phyloP scores from a whole-genome alignment of 2,888 invertebrate species.

The Pheosia tremula region DNA sequence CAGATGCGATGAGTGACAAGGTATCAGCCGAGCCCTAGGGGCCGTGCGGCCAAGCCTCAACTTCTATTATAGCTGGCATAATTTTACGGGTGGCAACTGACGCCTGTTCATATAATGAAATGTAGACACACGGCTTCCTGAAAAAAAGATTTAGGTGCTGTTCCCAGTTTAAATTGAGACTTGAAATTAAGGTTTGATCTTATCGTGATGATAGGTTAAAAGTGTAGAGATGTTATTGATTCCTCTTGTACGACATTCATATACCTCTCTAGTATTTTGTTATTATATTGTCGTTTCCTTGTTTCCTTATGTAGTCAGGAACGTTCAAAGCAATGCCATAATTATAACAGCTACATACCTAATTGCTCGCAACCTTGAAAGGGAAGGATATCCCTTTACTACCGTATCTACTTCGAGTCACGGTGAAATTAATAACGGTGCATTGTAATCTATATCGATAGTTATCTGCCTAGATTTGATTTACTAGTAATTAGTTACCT shows the following conservation, averaged over 20 bases:
- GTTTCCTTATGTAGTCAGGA: not conserved
- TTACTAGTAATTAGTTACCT: no score
- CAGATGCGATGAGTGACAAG: constrained; percentile 26
- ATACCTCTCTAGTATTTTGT: no score
- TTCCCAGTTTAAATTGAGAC: not conserved
- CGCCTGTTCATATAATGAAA: constrained; percentile 28
- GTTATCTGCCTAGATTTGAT: no score
- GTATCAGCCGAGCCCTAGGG: constrained; percentile 32
- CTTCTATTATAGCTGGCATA: constrained; percentile 36
- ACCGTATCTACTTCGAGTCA: not conserved
- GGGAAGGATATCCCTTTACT: not conserved
- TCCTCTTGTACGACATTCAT: no score
- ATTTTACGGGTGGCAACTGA: constrained; percentile 38
- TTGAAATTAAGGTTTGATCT: not conserved
- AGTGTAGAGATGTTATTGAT: no score
- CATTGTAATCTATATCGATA: no score
- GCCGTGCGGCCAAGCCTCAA: constrained; percentile 31
- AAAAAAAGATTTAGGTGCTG: constrained; percentile 4
- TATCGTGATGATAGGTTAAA: not conserved
- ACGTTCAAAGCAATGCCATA: not conserved
- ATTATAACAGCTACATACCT: not conserved
- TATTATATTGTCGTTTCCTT: not conserved
- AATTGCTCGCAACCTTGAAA: not conserved
- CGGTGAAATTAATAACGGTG: no score
- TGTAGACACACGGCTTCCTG: constrained; percentile 13